Conservation (phyloP, 1,140 invertebrate genomes). For the Daktulosphaira vitifoliae region DNA sequence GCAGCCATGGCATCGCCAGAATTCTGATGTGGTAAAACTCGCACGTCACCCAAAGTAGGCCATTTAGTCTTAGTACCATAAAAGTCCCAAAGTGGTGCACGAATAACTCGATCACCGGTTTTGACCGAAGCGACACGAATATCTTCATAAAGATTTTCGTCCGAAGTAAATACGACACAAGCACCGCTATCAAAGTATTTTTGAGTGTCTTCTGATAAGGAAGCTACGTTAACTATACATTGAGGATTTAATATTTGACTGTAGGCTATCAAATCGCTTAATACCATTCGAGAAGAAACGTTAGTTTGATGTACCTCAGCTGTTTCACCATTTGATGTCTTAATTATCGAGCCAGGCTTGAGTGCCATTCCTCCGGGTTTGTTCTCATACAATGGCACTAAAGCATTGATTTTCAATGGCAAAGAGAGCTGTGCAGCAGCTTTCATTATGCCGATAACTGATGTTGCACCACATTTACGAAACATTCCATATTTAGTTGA, state of each 20-base stretch:
- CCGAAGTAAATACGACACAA: too few relatives aligned
- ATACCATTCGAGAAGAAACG: conserved; percentile 43
- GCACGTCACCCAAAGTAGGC: too few relatives aligned
- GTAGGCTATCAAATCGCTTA: conserved; percentile 53
- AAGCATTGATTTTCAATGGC: conserved; percentile 50
- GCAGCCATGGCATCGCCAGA: too few relatives aligned
- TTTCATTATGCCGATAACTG: conserved; percentile 48
- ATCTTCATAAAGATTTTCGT: too few relatives aligned
- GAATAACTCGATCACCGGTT: too few relatives aligned
- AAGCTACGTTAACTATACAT: conserved; percentile 54
- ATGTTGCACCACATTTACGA: conserved; percentile 63
- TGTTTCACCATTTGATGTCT: conserved; percentile 55
- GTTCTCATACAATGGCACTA: conserved; percentile 56
- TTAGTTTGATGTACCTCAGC: conserved; percentile 53
- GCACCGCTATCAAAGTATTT: too few relatives aligned
- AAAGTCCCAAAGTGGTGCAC: too few relatives aligned
- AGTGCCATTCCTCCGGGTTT: conserved; percentile 53
- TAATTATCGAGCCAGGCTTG: conserved; percentile 57
- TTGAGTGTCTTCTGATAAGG: conserved; percentile 45
- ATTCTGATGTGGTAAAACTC: too few relatives aligned
- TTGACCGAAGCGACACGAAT: too few relatives aligned
- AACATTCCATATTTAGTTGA: conserved; percentile 55
- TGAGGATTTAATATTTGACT: conserved; percentile 49
- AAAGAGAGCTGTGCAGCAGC: conserved; percentile 49
- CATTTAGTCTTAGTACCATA: too few relatives aligned